Conservation (phyloP, 1,140 invertebrate species). For the Magallana gigas region DNA sequence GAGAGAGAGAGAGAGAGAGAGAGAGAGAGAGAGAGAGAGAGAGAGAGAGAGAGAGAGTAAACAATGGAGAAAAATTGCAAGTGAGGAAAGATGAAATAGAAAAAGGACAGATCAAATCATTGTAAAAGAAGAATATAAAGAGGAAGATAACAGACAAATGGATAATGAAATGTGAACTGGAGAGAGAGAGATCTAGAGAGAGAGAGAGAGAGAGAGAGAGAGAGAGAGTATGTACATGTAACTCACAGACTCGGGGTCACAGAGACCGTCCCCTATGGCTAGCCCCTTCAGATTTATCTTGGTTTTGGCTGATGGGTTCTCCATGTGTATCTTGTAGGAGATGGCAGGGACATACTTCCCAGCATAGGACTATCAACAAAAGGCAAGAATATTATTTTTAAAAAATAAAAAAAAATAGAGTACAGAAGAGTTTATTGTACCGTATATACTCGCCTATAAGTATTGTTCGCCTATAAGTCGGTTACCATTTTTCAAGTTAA, state of each 20-base stretch:
- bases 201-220: background rate
- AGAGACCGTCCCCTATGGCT: constrained; percentile 91
- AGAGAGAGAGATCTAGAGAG: background rate
- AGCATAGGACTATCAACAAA: constrained; percentile 70
- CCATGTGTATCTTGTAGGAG: constrained; percentile 87
- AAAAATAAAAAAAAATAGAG: too few relatives aligned
- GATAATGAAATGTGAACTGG: too few relatives aligned
- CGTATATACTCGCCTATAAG: too few relatives aligned
- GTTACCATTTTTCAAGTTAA: too few relatives aligned
- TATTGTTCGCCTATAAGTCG: too few relatives aligned
- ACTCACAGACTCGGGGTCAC: constrained; percentile 85
- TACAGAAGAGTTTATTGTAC: too few relatives aligned
- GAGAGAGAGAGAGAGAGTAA: background rate
- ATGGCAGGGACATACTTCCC: constrained; percentile 89
- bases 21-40: background rate
- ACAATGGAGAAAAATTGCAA: background rate
- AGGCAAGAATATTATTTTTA: background rate
- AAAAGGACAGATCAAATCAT: too few relatives aligned
- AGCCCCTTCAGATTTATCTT: constrained; percentile 81
- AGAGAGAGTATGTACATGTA: background rate
- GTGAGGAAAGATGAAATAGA: too few relatives aligned
- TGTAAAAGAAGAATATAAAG: too few relatives aligned
- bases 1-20: background rate
- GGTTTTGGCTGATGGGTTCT: constrained; percentile 72
- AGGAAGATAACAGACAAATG: too few relatives aligned